phyloP scores from a whole-genome alignment of 2,888 invertebrate genomes.

The Drosophila stalkeri region DNA sequence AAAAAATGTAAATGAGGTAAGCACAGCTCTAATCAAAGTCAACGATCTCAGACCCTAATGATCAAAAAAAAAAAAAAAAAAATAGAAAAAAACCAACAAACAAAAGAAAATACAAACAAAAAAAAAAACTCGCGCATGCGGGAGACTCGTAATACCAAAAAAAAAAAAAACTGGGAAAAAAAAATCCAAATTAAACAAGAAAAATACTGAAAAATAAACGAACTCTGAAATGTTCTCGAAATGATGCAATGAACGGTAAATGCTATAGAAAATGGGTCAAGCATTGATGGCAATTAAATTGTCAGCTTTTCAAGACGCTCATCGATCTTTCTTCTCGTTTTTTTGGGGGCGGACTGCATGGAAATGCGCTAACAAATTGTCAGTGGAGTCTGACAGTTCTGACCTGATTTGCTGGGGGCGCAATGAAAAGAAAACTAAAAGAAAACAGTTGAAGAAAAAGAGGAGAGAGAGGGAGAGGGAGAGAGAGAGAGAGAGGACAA shows the following conservation, averaged over 20 bases:
- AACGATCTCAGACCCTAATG: slow-evolving; percentile 54
- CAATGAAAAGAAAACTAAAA: slow-evolving; percentile 20
- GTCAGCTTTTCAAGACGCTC: slow-evolving; percentile 65
- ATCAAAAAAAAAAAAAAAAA: slow-evolving; percentile 26
- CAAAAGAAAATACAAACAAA: slow-evolving; percentile 39
- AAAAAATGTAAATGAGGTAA: slow-evolving; percentile 60
- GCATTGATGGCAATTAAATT: slow-evolving; percentile 64
- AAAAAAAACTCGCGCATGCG: slow-evolving; percentile 37
- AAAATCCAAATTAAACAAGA: slow-evolving; percentile 7
- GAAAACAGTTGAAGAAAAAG: slow-evolving; percentile 14
- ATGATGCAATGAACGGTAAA: slow-evolving; percentile 70
- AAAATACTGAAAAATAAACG: slow-evolving; percentile 19
- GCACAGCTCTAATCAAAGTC: slow-evolving; percentile 50
- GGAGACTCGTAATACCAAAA: slow-evolving; percentile 35
- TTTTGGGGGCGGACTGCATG: slow-evolving; percentile 18
- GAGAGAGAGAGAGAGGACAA: background rate
- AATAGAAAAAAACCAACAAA: slow-evolving; percentile 15
- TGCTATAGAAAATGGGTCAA: slow-evolving; percentile 65
- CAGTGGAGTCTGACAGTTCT: slow-evolving; percentile 44
- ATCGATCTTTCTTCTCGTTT: slow-evolving; percentile 49
- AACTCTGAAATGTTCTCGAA: slow-evolving; percentile 42
- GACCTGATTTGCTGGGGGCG: slow-evolving; percentile 43
- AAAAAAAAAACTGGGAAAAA: background rate
- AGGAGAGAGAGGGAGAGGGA: background rate
- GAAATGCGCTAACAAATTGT: slow-evolving; percentile 66